Conservation (phyloP, 2,797 vertebrate species). For the Pogonophryne albipinna region DNA sequence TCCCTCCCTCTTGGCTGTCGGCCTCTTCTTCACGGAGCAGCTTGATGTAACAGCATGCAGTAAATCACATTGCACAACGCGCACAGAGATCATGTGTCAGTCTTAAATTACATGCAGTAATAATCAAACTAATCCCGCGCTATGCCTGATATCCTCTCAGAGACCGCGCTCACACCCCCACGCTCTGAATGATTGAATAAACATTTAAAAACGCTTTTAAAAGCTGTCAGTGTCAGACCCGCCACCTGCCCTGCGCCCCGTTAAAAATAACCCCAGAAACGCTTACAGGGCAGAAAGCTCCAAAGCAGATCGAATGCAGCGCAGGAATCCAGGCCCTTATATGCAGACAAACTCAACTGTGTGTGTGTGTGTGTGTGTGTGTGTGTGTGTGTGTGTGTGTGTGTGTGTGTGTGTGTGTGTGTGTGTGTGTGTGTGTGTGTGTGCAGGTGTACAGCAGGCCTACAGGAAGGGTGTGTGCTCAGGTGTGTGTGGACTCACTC, state of each 20-base stretch:
- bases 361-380: too few species aligned
- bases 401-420: constrained; percentile 24
- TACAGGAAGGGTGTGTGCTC: constrained; percentile 45
- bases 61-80: constrained; percentile 39
- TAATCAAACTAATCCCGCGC: constrained; percentile 47
- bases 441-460: not conserved
- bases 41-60: not conserved
- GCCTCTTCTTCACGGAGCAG: too few species aligned
- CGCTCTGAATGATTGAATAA: not conserved
- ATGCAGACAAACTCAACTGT: constrained; percentile 80
- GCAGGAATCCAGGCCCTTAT: constrained; percentile 91
- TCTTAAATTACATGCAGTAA: constrained; percentile 39
- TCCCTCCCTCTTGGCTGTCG: too few species aligned
- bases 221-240: constrained; percentile 49
- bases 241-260: constrained; percentile 78
- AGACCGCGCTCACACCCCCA: not conserved
- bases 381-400: constrained; percentile 26
- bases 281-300: constrained; percentile 89
- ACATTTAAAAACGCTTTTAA: constrained; percentile 26
- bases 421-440: constrained; percentile 24
- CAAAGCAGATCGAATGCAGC: constrained; percentile 87
- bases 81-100: constrained; percentile 20
- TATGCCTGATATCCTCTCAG: not conserved
- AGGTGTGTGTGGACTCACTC: constrained; percentile 84
- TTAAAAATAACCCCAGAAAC: constrained; percentile 95